Evolutionary conservation across 2,113 vertebrate species (phyloP), one percentile per base, ranked within the genome.

Genomic region (Morone chrysops): DNA sequence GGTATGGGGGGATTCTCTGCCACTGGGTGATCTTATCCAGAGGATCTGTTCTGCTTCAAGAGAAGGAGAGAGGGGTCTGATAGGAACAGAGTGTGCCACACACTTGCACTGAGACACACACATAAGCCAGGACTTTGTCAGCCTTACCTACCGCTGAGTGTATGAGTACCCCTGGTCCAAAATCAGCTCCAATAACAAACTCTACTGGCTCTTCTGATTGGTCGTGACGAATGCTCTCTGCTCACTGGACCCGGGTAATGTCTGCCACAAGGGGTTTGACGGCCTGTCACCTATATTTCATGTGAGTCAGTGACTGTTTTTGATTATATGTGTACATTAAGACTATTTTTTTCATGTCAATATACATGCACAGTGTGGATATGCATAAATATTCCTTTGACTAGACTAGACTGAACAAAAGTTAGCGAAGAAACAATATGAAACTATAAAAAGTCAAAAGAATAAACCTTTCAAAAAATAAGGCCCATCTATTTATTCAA

Each of bases 1-100:
- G 65, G 86, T 50, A 38, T n/a, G 72, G 45, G 82, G 83, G 83
- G 71, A 74, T 75, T 80, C 82, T 91, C 89, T 90, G 91, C 92
- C 89, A 87, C 90, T 47, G 65, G 62, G 69, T 94, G 94, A 96
- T 91, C 85, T 92, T 94, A 92, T 94, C 91, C 94, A 95, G 95
- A 92, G 60, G 87, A 90, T 93, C 93, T 91, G 90, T 89, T 93
- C 89, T 90, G 87, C 88, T 92, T 93, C 89, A 93, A 89, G 83
- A 87, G 87, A 93, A 82, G 70, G 84, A 82, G 74, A 91, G 75
- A 82, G 90, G 71, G 76, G 75, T 65, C 89, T 89, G 88, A 93
- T 92, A 89, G 86, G 68, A 93, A 84, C 72, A 75, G 78, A 87
- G 85, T 84, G 83, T 89, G 83, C 82, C 87, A 88, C 90, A 87